Evolutionary conservation across 2,797 vertebrate genomes (phyloP).

Genomic region (Megaceryle alcyon): DNA sequence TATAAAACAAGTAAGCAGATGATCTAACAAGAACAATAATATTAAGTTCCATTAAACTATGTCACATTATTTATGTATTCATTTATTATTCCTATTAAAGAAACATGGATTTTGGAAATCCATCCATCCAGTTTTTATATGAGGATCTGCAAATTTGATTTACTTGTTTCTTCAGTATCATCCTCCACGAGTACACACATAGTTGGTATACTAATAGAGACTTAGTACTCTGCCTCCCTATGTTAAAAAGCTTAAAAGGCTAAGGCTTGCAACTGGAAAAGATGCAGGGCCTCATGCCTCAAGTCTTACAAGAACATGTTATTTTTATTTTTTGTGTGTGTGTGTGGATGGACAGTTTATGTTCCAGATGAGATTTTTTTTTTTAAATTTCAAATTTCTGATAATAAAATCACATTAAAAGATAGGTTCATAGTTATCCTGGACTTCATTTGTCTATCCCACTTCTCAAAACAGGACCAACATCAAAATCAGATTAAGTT

Average conservation of each 20-base stretch:
- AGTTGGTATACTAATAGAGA: background rate
- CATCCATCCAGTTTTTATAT: background rate
- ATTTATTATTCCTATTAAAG: background rate
- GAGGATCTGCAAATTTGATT: background rate
- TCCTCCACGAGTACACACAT: background rate
- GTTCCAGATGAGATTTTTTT: background rate
- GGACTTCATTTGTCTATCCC: background rate
- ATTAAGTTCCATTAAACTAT: background rate
- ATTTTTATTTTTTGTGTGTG: background rate
- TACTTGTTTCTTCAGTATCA: background rate
- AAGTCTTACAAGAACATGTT: background rate
- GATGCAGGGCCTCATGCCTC: background rate
- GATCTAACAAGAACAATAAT: background rate
- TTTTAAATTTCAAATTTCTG: background rate
- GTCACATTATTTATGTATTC: background rate
- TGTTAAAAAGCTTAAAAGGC: background rate
- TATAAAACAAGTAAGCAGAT: background rate
- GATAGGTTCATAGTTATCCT: background rate
- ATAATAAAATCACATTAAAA: background rate
- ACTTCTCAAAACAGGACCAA: background rate
- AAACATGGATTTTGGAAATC: background rate
- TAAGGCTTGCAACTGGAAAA: background rate
- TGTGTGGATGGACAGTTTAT: background rate
- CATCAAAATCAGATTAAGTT: background rate
- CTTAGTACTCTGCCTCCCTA: background rate